Evolutionary conservation across 2,888 invertebrate genomes (phyloP), one percentile per base, ranked within the genome.

Genomic region (Synergus japonicus): DNA sequence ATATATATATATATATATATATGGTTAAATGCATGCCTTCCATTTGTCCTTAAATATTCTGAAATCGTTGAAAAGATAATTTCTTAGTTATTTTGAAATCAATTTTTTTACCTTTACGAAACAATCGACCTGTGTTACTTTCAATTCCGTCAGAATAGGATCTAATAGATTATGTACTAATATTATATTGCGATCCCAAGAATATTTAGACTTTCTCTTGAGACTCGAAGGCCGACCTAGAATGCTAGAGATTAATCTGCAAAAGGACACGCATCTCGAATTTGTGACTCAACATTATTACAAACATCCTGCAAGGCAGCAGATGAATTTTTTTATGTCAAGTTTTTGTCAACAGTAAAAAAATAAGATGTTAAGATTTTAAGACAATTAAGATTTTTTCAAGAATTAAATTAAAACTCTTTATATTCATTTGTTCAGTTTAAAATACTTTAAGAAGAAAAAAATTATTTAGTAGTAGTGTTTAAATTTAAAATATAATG

Each of bases 151-250:
- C 13, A 29, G 4, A 60, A 60, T 12, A 22, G 22, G 22, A 60
- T 22, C 22, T 60, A 60, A 22, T 60, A 60, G 18, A 60, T 60
- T 60, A 37, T 5, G 3, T 60, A 60, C 10, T 22, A 22, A 37
- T 49, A 67, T 67, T 67, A 54, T 49, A 73, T 54, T 37, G 29
- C 29, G 54, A 73, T 41, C 54, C 37, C 15, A 73, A 73, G 73
- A 54, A 73, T 73, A 29, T 73, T 41, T 29, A 73, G n/a, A 54
- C 73, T 73, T 73, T 73, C 73, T 73, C 73, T 49, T 15, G 1
- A 37, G 54, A 29, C 37, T 29, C n/a, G 49, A 73, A 73, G 73
- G 73, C 15, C 73, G 54, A 29, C 37, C 37, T 73, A n/a, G 49
- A 73, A 29, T n/a, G 49, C n/a, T 37, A 15, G n/a, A 54, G 22